These are phyloP conservation scores for Rhinolophus ferrumequinum DNA, from an alignment of 2,113 vertebrate species.

Conservation along the genomic window DNA sequence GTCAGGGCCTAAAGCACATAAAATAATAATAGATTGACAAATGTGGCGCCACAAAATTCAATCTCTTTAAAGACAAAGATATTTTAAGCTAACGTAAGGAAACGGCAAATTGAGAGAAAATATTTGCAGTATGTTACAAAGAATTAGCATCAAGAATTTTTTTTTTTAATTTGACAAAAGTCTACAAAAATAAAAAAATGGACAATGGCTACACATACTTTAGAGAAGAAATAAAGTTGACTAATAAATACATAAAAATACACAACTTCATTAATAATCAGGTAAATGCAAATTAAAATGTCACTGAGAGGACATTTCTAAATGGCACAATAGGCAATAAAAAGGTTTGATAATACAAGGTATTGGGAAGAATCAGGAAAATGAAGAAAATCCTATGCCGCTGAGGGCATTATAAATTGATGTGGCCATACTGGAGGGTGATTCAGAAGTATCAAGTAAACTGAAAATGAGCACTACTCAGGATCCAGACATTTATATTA, in stretches of 20 bases:
- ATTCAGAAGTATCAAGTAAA: conserved; percentile 9
- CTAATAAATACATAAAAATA: not conserved
- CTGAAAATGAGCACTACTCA: not conserved
- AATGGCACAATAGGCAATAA: not conserved
- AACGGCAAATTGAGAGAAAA: not conserved
- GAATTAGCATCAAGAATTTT: not conserved
- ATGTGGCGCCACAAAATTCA: not conserved
- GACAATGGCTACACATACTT: not conserved
- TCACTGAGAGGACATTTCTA: not conserved
- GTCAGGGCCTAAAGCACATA: not conserved
- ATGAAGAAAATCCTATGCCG: not conserved
- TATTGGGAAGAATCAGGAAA: not conserved
- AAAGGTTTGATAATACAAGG: conserved; percentile 31
- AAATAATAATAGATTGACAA: not conserved
- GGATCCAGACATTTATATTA: not conserved
- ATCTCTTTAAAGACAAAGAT: not conserved
- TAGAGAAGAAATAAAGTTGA: not conserved
- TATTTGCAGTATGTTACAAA: not conserved
- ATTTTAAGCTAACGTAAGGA: not conserved
- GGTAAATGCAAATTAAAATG: conserved; percentile 46
- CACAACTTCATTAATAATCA: not conserved
- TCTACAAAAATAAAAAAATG: conserved; percentile 50
- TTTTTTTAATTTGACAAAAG: not conserved
- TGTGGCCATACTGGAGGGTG: not conserved
- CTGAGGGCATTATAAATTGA: not conserved